Percentiles rank a stretch among this genome's conserved stretches.
phyloP scores from a whole-genome alignment of 2,113 vertebrate species.

The Daboia siamensis region DNA sequence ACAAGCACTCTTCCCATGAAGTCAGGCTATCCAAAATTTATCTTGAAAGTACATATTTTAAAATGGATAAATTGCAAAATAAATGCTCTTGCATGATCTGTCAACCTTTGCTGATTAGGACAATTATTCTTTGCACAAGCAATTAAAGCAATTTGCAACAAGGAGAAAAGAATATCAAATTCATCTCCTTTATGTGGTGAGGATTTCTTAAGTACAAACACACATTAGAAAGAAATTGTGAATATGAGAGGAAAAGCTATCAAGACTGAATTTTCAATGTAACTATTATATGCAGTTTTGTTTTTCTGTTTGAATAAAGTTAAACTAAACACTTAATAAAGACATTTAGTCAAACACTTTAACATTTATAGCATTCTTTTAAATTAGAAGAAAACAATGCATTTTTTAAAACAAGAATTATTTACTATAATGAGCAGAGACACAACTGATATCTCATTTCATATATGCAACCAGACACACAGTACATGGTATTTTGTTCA shows the following conservation, averaged over 20 bases:
- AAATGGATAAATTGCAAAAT: constrained; percentile 41
- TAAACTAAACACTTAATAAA: constrained; percentile 34
- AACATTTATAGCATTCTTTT: not conserved
- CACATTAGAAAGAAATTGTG: constrained; percentile 23
- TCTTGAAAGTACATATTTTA: constrained; percentile 20
- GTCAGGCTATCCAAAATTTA: not conserved
- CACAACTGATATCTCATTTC: not conserved
- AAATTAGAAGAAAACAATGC: constrained; percentile 18
- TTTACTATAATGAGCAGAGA: not conserved
- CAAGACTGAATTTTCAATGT: not conserved
- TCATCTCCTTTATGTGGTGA: constrained; percentile 21
- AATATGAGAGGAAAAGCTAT: constrained; percentile 16
- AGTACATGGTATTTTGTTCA: not conserved
- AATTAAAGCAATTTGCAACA: constrained; percentile 58
- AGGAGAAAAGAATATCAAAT: constrained; percentile 39
- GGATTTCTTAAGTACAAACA: constrained; percentile 26
- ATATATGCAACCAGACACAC: not conserved
- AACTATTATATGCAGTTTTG: constrained; percentile 15
- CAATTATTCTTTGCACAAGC: constrained; percentile 45
- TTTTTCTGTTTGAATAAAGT: constrained; percentile 38
- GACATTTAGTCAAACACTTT: constrained; percentile 27
- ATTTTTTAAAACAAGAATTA: not conserved
- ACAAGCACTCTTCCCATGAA: not conserved
- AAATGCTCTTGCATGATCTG: constrained; percentile 32
- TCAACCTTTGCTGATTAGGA: constrained; percentile 46